These are phyloP conservation scores for Pseudolaguvia tuberculata DNA, from an alignment of 2,113 vertebrate species.

Conservation along the genomic window DNA sequence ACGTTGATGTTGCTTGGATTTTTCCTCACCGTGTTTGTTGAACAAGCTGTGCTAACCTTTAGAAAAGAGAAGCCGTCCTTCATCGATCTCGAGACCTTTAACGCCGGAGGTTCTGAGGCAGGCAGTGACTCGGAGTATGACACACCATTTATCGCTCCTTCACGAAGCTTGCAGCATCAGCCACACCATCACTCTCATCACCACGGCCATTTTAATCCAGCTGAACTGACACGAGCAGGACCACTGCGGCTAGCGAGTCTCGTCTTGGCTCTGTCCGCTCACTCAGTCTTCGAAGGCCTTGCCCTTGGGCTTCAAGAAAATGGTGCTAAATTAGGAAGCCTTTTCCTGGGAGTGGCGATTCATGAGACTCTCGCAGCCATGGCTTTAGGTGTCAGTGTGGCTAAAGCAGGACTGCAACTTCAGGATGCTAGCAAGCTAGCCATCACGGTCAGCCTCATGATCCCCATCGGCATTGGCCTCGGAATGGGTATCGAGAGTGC, in stretches of 20 bases:
- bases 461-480: slow-evolving; percentile 76
- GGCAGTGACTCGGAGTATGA: slow-evolving; percentile 92
- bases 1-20: slow-evolving; percentile 87
- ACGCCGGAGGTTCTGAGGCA: slow-evolving; percentile 74
- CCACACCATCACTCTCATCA: slow-evolving; percentile 44
- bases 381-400: slow-evolving; percentile 82
- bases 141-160: slow-evolving; percentile 74
- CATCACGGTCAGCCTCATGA: slow-evolving; percentile 76
- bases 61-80: slow-evolving; percentile 84
- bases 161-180: slow-evolving; percentile 47
- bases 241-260: slow-evolving; percentile 79
- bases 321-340: slow-evolving; percentile 64
- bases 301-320: slow-evolving; percentile 89
- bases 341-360: slow-evolving; percentile 83
- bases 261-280: slow-evolving; percentile 79
- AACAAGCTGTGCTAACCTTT: slow-evolving; percentile 83
- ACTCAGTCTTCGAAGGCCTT: slow-evolving; percentile 86
- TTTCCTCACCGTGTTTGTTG: slow-evolving; percentile 84
- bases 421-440: slow-evolving; percentile 78
- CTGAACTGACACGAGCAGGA: slow-evolving; percentile 66
- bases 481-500: slow-evolving; percentile 82
- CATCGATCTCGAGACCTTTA: slow-evolving; percentile 91
- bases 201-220: slow-evolving; percentile 64
- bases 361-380: slow-evolving; percentile 84
- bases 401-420: slow-evolving; percentile 69